A percentile compares a stretch with the other conserved stretches of the same genome.
Evolutionary conservation across 2,888 invertebrate genomes (phyloP).

Genomic region (Netelia inedita): DNA sequence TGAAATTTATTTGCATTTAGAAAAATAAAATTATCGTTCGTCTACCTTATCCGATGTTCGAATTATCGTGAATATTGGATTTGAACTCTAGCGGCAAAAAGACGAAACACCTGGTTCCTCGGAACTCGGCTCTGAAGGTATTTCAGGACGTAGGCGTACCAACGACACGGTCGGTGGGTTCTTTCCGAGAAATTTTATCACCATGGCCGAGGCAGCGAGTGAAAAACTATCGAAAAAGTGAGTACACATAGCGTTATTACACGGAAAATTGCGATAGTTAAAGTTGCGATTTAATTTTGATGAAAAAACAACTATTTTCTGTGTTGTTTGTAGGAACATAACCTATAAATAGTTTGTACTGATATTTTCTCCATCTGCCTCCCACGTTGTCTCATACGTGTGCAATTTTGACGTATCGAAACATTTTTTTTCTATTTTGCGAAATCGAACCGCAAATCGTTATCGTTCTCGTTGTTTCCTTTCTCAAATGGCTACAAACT

Average conservation of each 20-base stretch:
- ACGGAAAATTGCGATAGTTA: neutral
- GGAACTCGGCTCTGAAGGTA: neutral
- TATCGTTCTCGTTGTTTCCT: neutral
- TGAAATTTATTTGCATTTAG: no score
- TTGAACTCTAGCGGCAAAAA: neutral
- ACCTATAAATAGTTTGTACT: constrained; percentile 53
- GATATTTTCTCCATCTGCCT: constrained; percentile 36
- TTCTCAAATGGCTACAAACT: neutral
- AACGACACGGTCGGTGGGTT: constrained; percentile 29
- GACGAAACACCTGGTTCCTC: neutral
- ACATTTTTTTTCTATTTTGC: constrained; percentile 43
- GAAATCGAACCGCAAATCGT: neutral
- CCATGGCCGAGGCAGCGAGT: constrained; percentile 87
- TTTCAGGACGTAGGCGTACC: constrained; percentile 23
- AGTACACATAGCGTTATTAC: constrained; percentile 80
- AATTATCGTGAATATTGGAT: no score
- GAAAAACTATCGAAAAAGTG: constrained; percentile 91
- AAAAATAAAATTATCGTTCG: no score
- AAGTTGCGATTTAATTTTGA: neutral
- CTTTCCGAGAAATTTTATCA: constrained; percentile 71
- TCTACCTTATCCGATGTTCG: no score
- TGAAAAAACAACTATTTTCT: neutral
- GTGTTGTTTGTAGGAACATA: constrained; percentile 45
- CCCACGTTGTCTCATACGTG: constrained; percentile 68
- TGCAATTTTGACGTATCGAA: constrained; percentile 42